Base-by-base conservation (phyloP, 1,140 invertebrate genomes). In the Uloborus diversus region DNA sequence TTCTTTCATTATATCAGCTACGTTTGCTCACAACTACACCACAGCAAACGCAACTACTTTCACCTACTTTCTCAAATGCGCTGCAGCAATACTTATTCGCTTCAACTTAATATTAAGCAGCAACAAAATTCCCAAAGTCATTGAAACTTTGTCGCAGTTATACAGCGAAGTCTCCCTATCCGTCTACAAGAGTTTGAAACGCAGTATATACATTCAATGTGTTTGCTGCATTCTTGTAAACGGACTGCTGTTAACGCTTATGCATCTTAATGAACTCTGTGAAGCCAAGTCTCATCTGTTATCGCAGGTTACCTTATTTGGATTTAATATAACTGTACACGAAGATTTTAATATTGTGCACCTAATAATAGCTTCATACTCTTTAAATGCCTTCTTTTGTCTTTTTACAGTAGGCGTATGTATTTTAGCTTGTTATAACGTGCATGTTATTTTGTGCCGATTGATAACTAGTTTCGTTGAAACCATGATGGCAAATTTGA, bases 181-280 rank as follows among this genome's bases (percentile, higher is more conserved):
- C 1, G 35, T 49, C 17, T 79, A 79, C 30, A 69, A 49, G 4
- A 68, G 64, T 25, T 7, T 79, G 53, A 79, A 61, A 20, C 1
- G 25, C 9, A 79, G 28, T 3, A 79, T 79, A 20, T 68, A 49
- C 13, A 1, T 69, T 13, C 62, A 79, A 53, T 69, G 76, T 27
- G 1, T 79, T 5, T 14, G 14, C 4, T 25, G 47, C 11, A 32
- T 32, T 28, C 1, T 79, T 4, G 2, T 79, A 13, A 47, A 59
- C 33, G 11, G 30, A n/a, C 7, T 57, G 11, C 1, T 69, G 20
- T n/a, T 69, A 17, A 14, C n/a, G n/a, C 7, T 79, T 5, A 47
- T 56, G n/a, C 7, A 20, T 14, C 13, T 59, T 4, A 68, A 56
- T 13, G 23, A 59, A 7, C 32, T 69, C 5, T 42, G 17, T 33